Evolutionary conservation across 2,888 invertebrate species (phyloP).

Genomic region (Aromia moschata): DNA sequence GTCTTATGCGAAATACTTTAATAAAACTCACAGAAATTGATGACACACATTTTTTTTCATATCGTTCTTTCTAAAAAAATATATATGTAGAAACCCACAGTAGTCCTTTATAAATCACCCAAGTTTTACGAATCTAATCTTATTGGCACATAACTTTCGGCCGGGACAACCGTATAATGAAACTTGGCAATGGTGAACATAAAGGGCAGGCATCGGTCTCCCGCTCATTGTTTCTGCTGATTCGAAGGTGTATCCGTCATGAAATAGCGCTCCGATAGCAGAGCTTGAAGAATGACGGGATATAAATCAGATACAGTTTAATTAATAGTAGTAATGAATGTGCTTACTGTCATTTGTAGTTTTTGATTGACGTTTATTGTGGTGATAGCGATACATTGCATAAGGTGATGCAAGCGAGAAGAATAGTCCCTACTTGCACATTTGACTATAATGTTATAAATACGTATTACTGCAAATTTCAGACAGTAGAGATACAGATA

Average conservation of each 20-base stretch:
- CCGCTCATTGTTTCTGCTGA: neutral
- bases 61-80: neutral
- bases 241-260: neutral
- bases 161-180: neutral
- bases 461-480: too few species aligned
- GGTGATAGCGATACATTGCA: too few species aligned
- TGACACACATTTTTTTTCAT: neutral
- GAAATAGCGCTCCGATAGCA: neutral
- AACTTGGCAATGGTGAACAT: neutral
- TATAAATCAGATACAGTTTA: neutral
- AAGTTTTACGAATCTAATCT: constrained; percentile 1
- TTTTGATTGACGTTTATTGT: too few species aligned
- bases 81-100: neutral
- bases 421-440: too few species aligned
- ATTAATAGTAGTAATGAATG: neutral
- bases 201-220: neutral
- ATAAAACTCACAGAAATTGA: neutral
- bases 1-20: neutral
- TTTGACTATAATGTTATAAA: too few species aligned
- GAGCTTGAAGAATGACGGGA: neutral
- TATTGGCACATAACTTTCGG: constrained; percentile 2
- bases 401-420: too few species aligned
- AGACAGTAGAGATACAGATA: too few species aligned
- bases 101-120: neutral
- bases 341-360: too few species aligned